Conservation (phyloP, 1,140 invertebrate species). For the Drosophila cardini region DNA sequence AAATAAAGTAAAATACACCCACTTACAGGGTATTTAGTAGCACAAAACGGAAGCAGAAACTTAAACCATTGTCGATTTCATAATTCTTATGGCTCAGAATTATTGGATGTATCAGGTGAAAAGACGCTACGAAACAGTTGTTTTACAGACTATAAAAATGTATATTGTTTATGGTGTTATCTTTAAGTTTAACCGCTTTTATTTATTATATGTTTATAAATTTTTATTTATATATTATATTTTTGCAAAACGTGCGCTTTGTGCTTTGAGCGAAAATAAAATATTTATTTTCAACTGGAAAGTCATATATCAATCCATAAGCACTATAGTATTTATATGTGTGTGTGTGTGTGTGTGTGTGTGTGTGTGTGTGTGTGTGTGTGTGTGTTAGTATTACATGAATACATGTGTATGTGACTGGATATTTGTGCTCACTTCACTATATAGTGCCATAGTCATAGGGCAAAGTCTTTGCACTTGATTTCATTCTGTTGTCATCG, state of each 20-base stretch:
- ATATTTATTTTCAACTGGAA: slow-evolving; percentile 7
- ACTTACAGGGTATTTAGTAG: background rate
- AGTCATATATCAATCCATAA: background rate
- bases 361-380: slow-evolving; percentile 3
- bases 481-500: slow-evolving; percentile 67
- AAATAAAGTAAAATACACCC: background rate
- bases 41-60: background rate
- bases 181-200: slow-evolving; percentile 13
- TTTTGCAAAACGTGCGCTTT: slow-evolving; percentile 40
- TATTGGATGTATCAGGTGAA: slow-evolving; percentile 25
- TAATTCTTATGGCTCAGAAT: slow-evolving; percentile 1
- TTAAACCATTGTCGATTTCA: slow-evolving; percentile 9
- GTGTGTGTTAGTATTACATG: slow-evolving; percentile 1
- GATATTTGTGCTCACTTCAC: background rate
- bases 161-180: slow-evolving; percentile 20
- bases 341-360: slow-evolving; percentile 4
- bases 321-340: slow-evolving; percentile 2
- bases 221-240: slow-evolving; percentile 18
- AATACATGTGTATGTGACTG: slow-evolving; percentile 7
- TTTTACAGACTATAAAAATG: slow-evolving; percentile 10
- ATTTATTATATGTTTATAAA: slow-evolving; percentile 18
- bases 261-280: slow-evolving; percentile 11
- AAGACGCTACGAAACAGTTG: slow-evolving; percentile 26
- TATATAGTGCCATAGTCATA: slow-evolving; percentile 68
- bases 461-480: slow-evolving; percentile 75